Conservation (phyloP, 2,888 invertebrate genomes). For the Drosophila rubida region DNA sequence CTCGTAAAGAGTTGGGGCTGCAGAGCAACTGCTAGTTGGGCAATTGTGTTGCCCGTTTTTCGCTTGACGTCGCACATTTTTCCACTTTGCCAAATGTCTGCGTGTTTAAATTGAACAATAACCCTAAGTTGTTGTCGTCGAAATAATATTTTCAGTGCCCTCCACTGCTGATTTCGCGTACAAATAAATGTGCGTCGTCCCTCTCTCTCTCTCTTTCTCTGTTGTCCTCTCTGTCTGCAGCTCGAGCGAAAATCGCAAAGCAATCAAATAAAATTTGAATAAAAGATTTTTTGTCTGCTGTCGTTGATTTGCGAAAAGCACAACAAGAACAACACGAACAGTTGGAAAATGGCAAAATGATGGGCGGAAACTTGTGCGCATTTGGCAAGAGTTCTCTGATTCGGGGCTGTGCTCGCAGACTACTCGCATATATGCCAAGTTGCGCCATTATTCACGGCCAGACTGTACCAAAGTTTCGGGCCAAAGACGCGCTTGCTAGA, state of each 20-base stretch:
- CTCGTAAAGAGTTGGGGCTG: neutral
- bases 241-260: conserved; percentile 78
- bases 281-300: conserved; percentile 82
- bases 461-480: conserved; percentile 21
- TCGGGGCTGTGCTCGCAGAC: neutral
- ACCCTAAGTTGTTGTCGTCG: conserved; percentile 80
- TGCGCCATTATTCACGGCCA: conserved; percentile 5
- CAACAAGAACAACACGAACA: conserved; percentile 50
- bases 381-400: conserved; percentile 24
- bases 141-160: conserved; percentile 76
- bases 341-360: conserved; percentile 48
- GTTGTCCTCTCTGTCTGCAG: conserved; percentile 18
- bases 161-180: conserved; percentile 74
- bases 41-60: neutral
- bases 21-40: neutral
- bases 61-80: conserved; percentile 45
- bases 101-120: conserved; percentile 76
- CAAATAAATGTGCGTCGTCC: conserved; percentile 60
- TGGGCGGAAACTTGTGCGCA: conserved; percentile 70
- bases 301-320: conserved; percentile 78
- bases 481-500: too few species aligned
- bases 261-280: conserved; percentile 83
- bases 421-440: neutral
- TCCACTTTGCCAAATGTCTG: conserved; percentile 69
- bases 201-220: conserved; percentile 11